These are phyloP conservation scores for Chrysogorgia sp. DNA, from an alignment of 92 coral and sea anemone species.

Conservation along the genomic window DNA sequence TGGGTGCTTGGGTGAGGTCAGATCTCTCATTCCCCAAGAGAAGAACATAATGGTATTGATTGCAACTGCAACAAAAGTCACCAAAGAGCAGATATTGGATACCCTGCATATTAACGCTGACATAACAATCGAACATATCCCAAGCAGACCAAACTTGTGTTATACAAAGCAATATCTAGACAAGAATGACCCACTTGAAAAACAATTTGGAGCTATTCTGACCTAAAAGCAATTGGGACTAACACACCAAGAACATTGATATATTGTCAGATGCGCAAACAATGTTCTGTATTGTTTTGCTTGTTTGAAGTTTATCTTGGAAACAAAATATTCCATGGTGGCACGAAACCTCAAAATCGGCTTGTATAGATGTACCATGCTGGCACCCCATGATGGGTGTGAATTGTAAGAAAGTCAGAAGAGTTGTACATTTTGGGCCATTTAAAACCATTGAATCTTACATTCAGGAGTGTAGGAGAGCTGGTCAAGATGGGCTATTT, in stretches of 20 bases:
- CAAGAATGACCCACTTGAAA: slow-evolving; percentile 54
- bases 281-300: slow-evolving; percentile 66
- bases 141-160: slow-evolving; percentile 54
- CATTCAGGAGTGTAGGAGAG: too few relatives aligned
- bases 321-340: slow-evolving; percentile 49
- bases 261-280: slow-evolving; percentile 78
- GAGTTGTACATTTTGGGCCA: too few relatives aligned
- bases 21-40: too few relatives aligned
- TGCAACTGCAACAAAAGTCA: slow-evolving; percentile 56
- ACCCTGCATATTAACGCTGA: slow-evolving; percentile 37
- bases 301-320: slow-evolving; percentile 71
- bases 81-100: slow-evolving; percentile 54
- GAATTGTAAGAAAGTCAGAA: too few relatives aligned
- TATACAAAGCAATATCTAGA: slow-evolving; percentile 57
- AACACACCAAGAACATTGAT: slow-evolving; percentile 65
- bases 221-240: slow-evolving; percentile 37
- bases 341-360: slow-evolving; percentile 47
- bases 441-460: too few relatives aligned
- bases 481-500: too few relatives aligned
- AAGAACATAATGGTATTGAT: too few relatives aligned
- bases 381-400: slow-evolving; percentile 71
- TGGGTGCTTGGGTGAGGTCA: too few relatives aligned
- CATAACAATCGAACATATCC: slow-evolving; percentile 53
- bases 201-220: slow-evolving; percentile 54
- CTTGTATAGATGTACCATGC: slow-evolving; percentile 82